Conservation (phyloP, 2,113 vertebrate species). For the Neogale vison region DNA sequence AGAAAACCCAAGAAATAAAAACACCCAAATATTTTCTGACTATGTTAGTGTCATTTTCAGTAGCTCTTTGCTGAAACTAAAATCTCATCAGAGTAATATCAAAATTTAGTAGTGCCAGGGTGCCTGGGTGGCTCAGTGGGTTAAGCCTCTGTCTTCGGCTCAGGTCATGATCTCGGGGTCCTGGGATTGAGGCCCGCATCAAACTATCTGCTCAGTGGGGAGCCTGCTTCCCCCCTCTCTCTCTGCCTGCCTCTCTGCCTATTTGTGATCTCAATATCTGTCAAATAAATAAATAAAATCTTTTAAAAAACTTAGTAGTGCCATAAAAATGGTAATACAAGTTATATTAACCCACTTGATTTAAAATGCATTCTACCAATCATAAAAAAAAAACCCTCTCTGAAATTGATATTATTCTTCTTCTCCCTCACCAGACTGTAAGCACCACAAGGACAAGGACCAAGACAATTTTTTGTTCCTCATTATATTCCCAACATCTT, state of each 20-base stretch:
- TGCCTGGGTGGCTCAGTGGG: too few species aligned
- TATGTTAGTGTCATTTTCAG: neutral
- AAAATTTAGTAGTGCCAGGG: neutral
- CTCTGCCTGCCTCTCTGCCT: too few species aligned
- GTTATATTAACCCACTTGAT: neutral
- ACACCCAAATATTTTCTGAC: neutral
- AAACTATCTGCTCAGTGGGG: too few species aligned
- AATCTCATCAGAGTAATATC: neutral
- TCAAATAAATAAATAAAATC: too few species aligned
- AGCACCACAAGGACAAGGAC: neutral
- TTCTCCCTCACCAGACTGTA: neutral
- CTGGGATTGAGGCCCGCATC: too few species aligned
- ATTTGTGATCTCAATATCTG: too few species aligned
- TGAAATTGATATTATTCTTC: neutral
- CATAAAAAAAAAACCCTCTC: neutral
- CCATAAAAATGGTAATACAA: neutral
- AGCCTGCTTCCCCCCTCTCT: too few species aligned
- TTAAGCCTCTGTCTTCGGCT: too few species aligned
- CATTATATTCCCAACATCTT: neutral
- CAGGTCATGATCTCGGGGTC: too few species aligned
- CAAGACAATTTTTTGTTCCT: neutral
- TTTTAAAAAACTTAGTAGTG: neutral
- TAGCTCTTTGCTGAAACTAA: neutral
- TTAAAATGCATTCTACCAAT: neutral
- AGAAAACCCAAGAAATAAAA: constrained; percentile 45